Percentiles rank a stretch among this genome's conserved stretches.
Evolutionary conservation across 2,888 invertebrate genomes (phyloP).

Genomic region (Cephus pulcher): DNA sequence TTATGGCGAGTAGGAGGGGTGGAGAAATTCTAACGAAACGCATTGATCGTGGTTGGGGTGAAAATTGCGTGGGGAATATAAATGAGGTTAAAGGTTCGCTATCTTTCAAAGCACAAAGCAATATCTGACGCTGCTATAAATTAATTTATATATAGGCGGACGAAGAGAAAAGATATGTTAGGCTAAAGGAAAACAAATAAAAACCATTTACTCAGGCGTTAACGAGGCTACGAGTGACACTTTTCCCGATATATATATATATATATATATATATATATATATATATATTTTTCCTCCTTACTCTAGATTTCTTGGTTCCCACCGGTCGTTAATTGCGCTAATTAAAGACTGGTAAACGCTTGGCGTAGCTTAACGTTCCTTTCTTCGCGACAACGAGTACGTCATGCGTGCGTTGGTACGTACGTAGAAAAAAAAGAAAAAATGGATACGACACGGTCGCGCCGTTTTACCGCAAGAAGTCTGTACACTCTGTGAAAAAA

Average conservation of each 20-base stretch:
- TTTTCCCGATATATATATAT: background rate
- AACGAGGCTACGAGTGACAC: background rate
- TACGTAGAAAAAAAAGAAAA: background rate
- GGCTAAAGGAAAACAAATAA: background rate
- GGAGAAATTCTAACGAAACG: background rate
- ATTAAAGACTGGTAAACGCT: background rate
- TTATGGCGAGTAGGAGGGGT: background rate
- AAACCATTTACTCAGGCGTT: background rate
- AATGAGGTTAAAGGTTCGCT: background rate
- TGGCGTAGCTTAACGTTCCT: background rate
- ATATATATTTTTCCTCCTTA: background rate
- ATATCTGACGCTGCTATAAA: background rate
- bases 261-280: background rate
- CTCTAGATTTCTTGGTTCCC: background rate
- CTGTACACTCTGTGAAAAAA: background rate
- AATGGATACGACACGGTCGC: background rate
- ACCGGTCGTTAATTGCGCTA: background rate
- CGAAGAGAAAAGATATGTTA: background rate
- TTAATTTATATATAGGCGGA: background rate
- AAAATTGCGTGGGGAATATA: background rate
- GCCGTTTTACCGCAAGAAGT: background rate
- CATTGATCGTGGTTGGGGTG: background rate
- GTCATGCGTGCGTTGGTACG: background rate
- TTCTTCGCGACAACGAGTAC: background rate
- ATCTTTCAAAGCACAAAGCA: background rate